Percentiles rank a stretch among this genome's conserved stretches.
Conservation (phyloP, 2,113 vertebrate genomes). For the Heterochromis multidens region DNA sequence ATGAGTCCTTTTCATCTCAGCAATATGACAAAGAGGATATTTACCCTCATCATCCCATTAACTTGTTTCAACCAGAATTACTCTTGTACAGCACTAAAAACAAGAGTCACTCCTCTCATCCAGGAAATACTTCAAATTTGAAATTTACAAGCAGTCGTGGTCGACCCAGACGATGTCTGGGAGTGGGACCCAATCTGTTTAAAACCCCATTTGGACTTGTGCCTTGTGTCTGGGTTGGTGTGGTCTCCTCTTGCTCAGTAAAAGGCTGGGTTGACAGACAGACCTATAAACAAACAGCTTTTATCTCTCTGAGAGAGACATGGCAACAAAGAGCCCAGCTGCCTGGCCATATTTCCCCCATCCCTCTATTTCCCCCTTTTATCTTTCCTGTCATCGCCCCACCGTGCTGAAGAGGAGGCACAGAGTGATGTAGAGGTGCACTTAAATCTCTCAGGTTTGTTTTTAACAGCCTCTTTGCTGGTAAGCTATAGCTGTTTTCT, state of each 20-base stretch:
- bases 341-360: slow-evolving; percentile 34
- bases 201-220: slow-evolving; percentile 52
- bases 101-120: background rate
- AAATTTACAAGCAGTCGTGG: slow-evolving; percentile 13
- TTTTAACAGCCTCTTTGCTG: slow-evolving; percentile 1
- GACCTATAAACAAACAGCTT: slow-evolving; percentile 69
- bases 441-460: slow-evolving; percentile 35
- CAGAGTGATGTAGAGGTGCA: slow-evolving; percentile 16
- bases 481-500: background rate
- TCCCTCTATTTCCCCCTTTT: slow-evolving; percentile 62
- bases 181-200: slow-evolving; percentile 41
- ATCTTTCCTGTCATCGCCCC: slow-evolving; percentile 65
- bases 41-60: background rate
- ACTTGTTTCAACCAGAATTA: slow-evolving; percentile 11
- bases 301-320: slow-evolving; percentile 66
- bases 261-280: slow-evolving; percentile 61
- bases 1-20: background rate
- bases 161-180: background rate
- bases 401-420: slow-evolving; percentile 32
- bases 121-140: background rate
- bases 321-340: slow-evolving; percentile 74
- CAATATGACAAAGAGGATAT: background rate
- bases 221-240: slow-evolving; percentile 30
- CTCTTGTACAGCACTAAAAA: slow-evolving; percentile 14
- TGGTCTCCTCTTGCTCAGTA: slow-evolving; percentile 29